Evolutionary conservation across 2,797 vertebrate genomes (phyloP), one percentile per base, ranked within the genome.

Genomic region (Hapalemur alaotrensis): DNA sequence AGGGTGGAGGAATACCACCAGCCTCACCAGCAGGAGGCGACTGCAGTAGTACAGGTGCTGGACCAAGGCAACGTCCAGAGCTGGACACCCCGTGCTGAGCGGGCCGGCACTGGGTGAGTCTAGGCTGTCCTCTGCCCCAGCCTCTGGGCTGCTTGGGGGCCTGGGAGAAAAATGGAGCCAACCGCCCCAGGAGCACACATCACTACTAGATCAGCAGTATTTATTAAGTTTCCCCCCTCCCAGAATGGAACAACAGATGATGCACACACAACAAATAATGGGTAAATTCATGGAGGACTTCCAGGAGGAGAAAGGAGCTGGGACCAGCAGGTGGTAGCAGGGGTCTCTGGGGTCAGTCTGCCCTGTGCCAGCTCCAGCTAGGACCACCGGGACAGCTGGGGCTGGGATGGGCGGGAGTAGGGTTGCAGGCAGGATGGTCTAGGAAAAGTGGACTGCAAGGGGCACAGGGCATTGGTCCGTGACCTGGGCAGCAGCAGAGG

Each of bases 11-110:
- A 80, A 35, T 3, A 50, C 30, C 50, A 85, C 54, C 43, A 46
- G 84, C 88, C 99, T 98, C 98, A 99, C 99, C 99, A 99, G 98
- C 61, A 99, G 98, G 97, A 99, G 99, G 75, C 95, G 93, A 95
- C 99, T 99, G 98, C 99, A 99, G 98, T 99, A 99, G 98, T 98
- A 98, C 88, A 99, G 98, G 95, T 99, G 99, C 79, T 99, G 98
- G 98, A 99, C 98, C 93, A 99, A 98, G 79, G 99, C 98, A 93
- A 97, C 97, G 96, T 99, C 99, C 96, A 99, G 98, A 90, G 98
- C 95, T 73, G 98, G 95, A 48, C 98, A 99, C 96, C 99, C 99
- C 0, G 99, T 99, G 97, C 99, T 99, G 97, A 99, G 98, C 61
- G 99, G 99, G 22, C 98, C 95, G 0, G 98, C 95, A 80, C 92